These are phyloP conservation scores for Muschampia plurimacula DNA, from an alignment of 2,888 invertebrate species.

Conservation along the genomic window DNA sequence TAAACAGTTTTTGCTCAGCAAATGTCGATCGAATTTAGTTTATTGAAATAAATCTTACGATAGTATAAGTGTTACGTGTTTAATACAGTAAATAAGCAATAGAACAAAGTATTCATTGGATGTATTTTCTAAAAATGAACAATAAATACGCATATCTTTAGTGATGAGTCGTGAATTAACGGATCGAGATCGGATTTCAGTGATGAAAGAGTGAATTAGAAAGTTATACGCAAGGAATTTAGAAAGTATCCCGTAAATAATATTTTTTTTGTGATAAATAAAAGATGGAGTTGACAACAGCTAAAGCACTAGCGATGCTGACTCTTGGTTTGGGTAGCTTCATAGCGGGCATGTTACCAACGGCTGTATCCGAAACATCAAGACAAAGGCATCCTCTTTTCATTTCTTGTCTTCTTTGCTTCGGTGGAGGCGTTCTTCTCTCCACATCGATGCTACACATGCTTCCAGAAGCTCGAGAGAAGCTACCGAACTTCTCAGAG, in stretches of 20 bases:
- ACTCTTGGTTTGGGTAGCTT: conserved; percentile 89
- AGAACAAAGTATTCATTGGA: not conserved
- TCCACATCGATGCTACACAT: conserved; percentile 92
- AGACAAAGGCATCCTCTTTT: conserved; percentile 86
- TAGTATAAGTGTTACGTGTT: not conserved
- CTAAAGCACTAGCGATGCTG: conserved; percentile 89
- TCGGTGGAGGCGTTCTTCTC: conserved; percentile 92
- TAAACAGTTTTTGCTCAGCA: not conserved
- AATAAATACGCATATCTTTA: not conserved
- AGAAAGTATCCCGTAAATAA: not conserved
- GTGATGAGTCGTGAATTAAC: not conserved
- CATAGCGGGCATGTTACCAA: conserved; percentile 89
- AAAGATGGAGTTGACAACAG: conserved; percentile 79
- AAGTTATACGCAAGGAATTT: not conserved
- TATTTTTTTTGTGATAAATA: too few species aligned
- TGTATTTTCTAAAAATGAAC: not conserved
- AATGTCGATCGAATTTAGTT: not conserved
- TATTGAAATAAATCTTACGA: not conserved
- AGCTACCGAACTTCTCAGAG: conserved; percentile 86
- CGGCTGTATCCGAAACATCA: conserved; percentile 86
- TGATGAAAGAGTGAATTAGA: not conserved
- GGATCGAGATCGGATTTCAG: not conserved
- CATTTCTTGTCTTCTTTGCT: conserved; percentile 90
- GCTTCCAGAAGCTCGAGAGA: conserved; percentile 91
- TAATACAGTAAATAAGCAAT: not conserved